Conservation (phyloP, 1,140 invertebrate genomes). For the Diprion similis region DNA sequence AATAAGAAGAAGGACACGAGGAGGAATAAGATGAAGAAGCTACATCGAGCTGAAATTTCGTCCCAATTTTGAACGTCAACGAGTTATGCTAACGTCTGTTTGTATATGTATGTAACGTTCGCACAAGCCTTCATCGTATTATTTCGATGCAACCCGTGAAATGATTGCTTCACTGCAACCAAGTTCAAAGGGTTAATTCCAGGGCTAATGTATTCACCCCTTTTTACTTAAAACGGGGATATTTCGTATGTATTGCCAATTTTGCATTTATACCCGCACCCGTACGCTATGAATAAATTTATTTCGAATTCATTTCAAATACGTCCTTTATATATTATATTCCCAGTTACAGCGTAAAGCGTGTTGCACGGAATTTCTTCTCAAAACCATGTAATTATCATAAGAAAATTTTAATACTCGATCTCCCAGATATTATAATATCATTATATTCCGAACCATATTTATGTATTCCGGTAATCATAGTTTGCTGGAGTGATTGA, state of each 20-base stretch:
- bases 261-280: slow-evolving; percentile 58
- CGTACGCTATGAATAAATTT: slow-evolving; percentile 39
- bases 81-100: no score
- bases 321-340: slow-evolving; percentile 11
- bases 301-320: slow-evolving; percentile 39
- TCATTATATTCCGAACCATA: no score
- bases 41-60: no score
- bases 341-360: background rate
- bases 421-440: no score
- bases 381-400: background rate
- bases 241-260: slow-evolving; percentile 64
- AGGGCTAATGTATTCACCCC: slow-evolving; percentile 61
- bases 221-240: slow-evolving; percentile 61
- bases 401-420: no score
- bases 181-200: slow-evolving; percentile 62
- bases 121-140: background rate
- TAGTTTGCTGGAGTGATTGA: no score
- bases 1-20: background rate
- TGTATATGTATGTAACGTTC: background rate
- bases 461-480: no score
- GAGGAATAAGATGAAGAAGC: background rate
- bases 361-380: background rate
- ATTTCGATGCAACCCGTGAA: slow-evolving; percentile 3
- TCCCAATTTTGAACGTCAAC: no score
- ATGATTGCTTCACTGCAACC: slow-evolving; percentile 56